These are phyloP conservation scores for Cyclina sinensis DNA, from an alignment of 1,140 invertebrate genomes.

Conservation along the genomic window DNA sequence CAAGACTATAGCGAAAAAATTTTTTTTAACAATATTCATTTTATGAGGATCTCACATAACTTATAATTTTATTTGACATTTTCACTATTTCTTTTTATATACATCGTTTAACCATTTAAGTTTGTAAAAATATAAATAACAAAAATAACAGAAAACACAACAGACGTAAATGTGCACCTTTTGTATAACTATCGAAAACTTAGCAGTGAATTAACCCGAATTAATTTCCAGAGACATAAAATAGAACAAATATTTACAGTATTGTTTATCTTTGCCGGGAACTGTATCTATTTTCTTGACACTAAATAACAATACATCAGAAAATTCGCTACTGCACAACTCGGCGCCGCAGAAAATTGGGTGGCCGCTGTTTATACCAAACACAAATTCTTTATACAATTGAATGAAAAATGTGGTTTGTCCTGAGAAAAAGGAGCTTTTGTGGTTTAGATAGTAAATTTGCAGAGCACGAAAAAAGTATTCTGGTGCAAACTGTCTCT, in stretches of 20 bases:
- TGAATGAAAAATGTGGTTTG: slow-evolving; percentile 39
- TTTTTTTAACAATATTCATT: too few relatives aligned
- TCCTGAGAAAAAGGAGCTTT: not conserved
- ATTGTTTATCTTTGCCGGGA: slow-evolving; percentile 23
- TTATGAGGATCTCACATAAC: too few relatives aligned
- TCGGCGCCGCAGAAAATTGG: slow-evolving; percentile 51
- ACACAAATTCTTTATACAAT: slow-evolving; percentile 50
- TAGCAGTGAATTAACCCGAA: slow-evolving; percentile 26
- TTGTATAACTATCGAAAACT: not conserved
- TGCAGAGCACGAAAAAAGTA: not conserved
- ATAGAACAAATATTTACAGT: slow-evolving; percentile 51
- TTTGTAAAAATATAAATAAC: too few relatives aligned
- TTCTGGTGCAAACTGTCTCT: not conserved
- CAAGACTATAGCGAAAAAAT: too few relatives aligned
- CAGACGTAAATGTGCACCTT: not conserved
- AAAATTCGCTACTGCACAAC: slow-evolving; percentile 15
- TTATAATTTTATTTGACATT: too few relatives aligned
- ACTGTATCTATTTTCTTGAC: slow-evolving; percentile 47
- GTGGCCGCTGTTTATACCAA: slow-evolving; percentile 51
- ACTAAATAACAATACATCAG: slow-evolving; percentile 48
- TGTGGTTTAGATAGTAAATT: slow-evolving; percentile 25
- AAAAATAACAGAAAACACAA: too few relatives aligned
- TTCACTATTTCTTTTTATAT: too few relatives aligned
- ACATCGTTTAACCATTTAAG: too few relatives aligned
- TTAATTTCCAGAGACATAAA: slow-evolving; percentile 41